Evolutionary conservation across 2,888 invertebrate species (phyloP).

Genomic region (Apantesis nais): DNA sequence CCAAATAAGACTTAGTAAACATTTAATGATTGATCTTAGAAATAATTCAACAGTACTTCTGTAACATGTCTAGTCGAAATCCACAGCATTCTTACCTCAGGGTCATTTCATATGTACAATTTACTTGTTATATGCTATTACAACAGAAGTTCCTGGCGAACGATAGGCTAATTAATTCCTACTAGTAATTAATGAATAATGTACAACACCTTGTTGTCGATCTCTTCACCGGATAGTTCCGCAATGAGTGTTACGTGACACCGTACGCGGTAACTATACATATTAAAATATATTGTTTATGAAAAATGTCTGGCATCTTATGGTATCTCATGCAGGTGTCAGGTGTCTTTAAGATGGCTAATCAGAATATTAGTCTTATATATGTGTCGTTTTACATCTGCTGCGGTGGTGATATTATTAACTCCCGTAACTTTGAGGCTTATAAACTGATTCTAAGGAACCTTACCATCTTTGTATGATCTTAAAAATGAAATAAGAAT

Average conservation of each 20-base stretch:
- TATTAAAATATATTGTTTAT: slow-evolving; percentile 1
- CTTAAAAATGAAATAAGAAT: too few species aligned
- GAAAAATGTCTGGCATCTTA: slow-evolving; percentile 6
- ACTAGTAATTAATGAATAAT: slow-evolving; percentile 31
- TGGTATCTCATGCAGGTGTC: slow-evolving; percentile 14
- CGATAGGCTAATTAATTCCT: slow-evolving; percentile 32
- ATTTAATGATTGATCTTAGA: too few species aligned
- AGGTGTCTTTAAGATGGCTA: slow-evolving; percentile 7
- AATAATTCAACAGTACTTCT: too few species aligned
- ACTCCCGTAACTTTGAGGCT: neutral
- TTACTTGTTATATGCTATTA: neutral
- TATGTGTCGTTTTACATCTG: neutral
- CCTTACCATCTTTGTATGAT: neutral
- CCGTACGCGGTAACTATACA: neutral
- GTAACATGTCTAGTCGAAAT: too few species aligned
- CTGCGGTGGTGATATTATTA: neutral
- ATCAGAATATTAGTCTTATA: neutral
- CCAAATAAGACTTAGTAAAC: too few species aligned
- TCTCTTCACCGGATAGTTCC: slow-evolving; percentile 2
- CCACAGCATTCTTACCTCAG: too few species aligned
- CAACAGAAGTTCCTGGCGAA: slow-evolving; percentile 1
- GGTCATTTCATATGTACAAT: neutral
- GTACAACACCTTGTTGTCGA: slow-evolving; percentile 10
- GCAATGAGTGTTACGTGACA: slow-evolving; percentile 5
- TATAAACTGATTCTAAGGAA: neutral